These are phyloP conservation scores for Acipenser oxyrinchus DNA, from an alignment of 2,797 vertebrate species.

Conservation along the genomic window DNA sequence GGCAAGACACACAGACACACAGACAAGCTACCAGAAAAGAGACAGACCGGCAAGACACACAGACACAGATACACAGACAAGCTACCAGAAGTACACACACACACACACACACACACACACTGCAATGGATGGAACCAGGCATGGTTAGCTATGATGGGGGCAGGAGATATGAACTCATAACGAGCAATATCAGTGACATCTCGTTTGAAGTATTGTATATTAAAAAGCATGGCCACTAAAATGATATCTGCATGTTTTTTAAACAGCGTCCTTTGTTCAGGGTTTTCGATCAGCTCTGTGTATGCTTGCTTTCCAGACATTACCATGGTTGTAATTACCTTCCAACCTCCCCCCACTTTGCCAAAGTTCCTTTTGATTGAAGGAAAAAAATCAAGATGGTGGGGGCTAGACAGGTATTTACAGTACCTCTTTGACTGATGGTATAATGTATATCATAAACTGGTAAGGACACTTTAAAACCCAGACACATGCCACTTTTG, in stretches of 20 bases:
- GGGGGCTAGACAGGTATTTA: too few relatives aligned
- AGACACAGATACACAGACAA: conserved; percentile 31
- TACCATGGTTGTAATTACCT: too few relatives aligned
- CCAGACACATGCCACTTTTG: too few relatives aligned
- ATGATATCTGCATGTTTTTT: background rate
- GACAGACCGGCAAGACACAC: background rate
- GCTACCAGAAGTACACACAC: conserved; percentile 32
- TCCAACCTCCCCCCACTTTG: too few relatives aligned
- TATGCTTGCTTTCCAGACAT: too few relatives aligned
- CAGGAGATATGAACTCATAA: background rate
- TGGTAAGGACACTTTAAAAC: too few relatives aligned
- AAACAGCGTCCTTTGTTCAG: background rate
- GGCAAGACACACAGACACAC: conserved; percentile 13
- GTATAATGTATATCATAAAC: too few relatives aligned
- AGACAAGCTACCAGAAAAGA: conserved; percentile 34
- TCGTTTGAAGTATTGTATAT: background rate
- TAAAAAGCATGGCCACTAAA: too few relatives aligned
- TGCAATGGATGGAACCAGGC: conserved; percentile 21
- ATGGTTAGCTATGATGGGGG: conserved; percentile 14
- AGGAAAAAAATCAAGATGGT: too few relatives aligned
- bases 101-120: conserved; percentile 14
- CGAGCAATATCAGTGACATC: conserved; percentile 11
- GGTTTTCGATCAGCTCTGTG: background rate
- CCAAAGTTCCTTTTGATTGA: too few relatives aligned
- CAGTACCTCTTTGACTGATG: too few relatives aligned